Conservation (phyloP, 2,888 invertebrate genomes). For the Pasiphila rectangulata region DNA sequence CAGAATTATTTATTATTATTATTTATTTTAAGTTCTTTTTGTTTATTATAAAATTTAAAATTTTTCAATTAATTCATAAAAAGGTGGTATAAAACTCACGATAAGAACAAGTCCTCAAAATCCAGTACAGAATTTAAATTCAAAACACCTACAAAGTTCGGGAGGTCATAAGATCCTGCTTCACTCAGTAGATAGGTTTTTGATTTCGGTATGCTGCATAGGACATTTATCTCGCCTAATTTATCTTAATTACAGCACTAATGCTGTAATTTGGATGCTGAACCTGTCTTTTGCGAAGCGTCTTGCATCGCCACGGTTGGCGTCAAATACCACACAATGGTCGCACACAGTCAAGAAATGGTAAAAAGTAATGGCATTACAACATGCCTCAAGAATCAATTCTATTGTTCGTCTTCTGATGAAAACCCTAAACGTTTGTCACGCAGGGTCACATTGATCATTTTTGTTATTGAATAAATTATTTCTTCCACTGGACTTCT, state of each 20-base stretch:
- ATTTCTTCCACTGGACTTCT: no score
- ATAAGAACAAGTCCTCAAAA: no score
- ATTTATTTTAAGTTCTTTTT: no score
- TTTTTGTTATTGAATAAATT: no score
- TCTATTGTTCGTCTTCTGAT: conserved; percentile 51
- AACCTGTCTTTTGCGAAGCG: conserved; percentile 60
- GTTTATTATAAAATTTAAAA: no score
- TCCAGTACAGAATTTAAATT: no score
- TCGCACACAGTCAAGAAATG: conserved; percentile 56
- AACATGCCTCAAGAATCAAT: conserved; percentile 55
- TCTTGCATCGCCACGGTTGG: conserved; percentile 70
- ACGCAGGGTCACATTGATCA: no score
- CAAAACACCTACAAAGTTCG: no score
- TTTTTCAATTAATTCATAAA: no score
- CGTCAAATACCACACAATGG: conserved; percentile 70
- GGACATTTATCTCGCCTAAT: conserved; percentile 66
- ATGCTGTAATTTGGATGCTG: conserved; percentile 72
- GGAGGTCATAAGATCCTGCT: background rate
- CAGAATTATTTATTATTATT: no score
- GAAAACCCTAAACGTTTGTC: conserved; percentile 58
- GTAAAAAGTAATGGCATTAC: conserved; percentile 69
- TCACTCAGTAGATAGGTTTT: conserved; percentile 36
- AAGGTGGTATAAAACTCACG: no score
- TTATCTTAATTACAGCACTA: conserved; percentile 76
- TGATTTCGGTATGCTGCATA: conserved; percentile 57